Evolutionary conservation across 1,140 invertebrate genomes (phyloP).

Genomic region (Paraescarpia echinospica): DNA sequence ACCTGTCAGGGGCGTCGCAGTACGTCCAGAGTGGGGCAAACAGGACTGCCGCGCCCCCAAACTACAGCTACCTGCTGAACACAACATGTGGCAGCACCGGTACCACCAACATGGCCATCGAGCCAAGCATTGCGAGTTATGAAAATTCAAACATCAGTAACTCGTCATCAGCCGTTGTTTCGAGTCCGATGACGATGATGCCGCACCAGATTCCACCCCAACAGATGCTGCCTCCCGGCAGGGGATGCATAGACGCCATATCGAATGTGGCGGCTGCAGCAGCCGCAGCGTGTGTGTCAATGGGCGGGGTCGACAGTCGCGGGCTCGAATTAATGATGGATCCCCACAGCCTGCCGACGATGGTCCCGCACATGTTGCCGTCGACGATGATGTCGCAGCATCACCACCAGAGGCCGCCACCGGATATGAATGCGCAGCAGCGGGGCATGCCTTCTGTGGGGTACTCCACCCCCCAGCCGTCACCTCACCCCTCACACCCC

Average conservation of each 20-base stretch:
- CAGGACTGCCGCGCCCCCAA: neutral
- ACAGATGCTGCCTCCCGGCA: neutral
- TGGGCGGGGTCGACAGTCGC: neutral
- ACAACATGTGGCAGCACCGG: neutral
- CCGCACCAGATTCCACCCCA: neutral
- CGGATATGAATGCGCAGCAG: neutral
- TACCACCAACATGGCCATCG: neutral
- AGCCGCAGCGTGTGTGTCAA: neutral
- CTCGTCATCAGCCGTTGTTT: neutral
- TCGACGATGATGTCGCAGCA: neutral
- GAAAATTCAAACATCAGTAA: neutral
- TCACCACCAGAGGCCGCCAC: neutral
- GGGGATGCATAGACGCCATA: neutral
- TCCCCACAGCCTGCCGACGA: neutral
- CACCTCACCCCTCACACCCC: neutral
- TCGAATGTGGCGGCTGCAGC: neutral
- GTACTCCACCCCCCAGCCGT: neutral
- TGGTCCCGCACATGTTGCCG: neutral
- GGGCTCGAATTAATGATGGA: neutral
- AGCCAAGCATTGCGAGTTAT: neutral
- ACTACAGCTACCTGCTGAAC: neutral
- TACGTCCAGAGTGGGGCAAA: neutral
- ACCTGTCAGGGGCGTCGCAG: neutral
- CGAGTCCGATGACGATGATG: neutral
- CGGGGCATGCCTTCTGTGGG: neutral